A percentile compares a stretch with the other conserved stretches of the same genome.
phyloP scores from a whole-genome alignment of 2,888 invertebrate genomes.

The Cantharis nigra region DNA sequence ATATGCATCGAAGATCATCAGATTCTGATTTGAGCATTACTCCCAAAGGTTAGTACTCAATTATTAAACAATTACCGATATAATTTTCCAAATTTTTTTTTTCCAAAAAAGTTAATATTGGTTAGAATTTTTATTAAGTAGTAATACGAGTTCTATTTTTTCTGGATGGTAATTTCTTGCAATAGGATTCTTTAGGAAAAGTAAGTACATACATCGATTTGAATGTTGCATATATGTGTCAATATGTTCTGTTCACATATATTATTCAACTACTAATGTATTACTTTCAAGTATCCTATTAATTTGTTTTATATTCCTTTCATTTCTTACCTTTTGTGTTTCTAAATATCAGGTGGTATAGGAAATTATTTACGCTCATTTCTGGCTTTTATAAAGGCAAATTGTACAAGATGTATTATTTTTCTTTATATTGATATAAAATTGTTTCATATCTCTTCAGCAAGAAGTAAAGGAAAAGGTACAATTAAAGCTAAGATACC shows the following conservation, averaged over 20 bases:
- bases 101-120: neutral
- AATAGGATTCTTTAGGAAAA: constrained; percentile 63
- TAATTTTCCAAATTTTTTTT: neutral
- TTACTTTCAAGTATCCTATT: neutral
- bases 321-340: neutral
- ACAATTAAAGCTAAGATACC: neutral
- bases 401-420: neutral
- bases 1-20: constrained; percentile 81
- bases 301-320: neutral
- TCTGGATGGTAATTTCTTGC: constrained; percentile 45
- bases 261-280: constrained; percentile 20
- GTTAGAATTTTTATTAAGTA: constrained; percentile 19
- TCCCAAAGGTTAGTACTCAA: constrained; percentile 80
- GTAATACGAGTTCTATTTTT: constrained; percentile 33
- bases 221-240: constrained; percentile 37
- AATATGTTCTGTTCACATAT: constrained; percentile 30
- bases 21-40: constrained; percentile 93
- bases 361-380: neutral
- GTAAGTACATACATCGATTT: constrained; percentile 56
- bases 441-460: neutral
- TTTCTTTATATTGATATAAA: neutral
- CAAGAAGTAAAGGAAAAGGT: neutral
- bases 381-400: neutral
- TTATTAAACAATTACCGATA: neutral
- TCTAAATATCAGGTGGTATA: neutral